A percentile compares a stretch with the other conserved stretches of the same genome.
These are phyloP conservation scores for Scomber colias DNA, from an alignment of 2,113 vertebrate species.

Conservation along the genomic window DNA sequence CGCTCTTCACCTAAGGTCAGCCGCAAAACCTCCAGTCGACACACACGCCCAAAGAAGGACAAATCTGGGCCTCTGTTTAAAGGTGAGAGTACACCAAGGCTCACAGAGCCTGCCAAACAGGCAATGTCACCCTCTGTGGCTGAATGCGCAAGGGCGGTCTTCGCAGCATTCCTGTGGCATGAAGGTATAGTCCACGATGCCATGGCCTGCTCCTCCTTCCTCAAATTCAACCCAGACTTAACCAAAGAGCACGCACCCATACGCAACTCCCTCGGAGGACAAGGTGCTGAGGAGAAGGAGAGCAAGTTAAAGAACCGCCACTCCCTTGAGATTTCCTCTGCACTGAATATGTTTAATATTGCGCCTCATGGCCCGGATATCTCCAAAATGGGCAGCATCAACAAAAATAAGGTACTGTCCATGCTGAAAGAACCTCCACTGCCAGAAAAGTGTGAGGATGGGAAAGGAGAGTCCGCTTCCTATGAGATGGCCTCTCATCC, in stretches of 20 bases:
- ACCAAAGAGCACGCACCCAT: constrained; percentile 98
- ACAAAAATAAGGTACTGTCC: constrained; percentile 98
- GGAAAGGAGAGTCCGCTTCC: constrained; percentile 87
- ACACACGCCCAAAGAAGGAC: constrained; percentile 96
- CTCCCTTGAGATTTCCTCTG: constrained; percentile 97
- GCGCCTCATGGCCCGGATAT: constrained; percentile 97
- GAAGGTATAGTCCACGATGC: constrained; percentile 99
- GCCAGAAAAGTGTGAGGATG: constrained; percentile 96
- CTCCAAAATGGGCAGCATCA: constrained; percentile 99
- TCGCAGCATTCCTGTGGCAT: constrained; percentile 97
- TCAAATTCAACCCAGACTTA: constrained; percentile 98
- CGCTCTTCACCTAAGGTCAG: constrained; percentile 97
- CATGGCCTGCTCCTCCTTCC: constrained; percentile 98
- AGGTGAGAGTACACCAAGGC: constrained; percentile 86
- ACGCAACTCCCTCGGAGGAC: constrained; percentile 91
- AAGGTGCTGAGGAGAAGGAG: constrained; percentile 94
- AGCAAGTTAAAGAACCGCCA: constrained; percentile 97
- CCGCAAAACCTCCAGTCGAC: constrained; percentile 92
- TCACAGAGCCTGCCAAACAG: constrained; percentile 95
- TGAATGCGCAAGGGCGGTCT: constrained; percentile 96
- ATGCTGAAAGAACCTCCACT: constrained; percentile 98
- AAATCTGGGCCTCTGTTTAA: constrained; percentile 96
- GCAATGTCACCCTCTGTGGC: constrained; percentile 99
- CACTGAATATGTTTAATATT: constrained; percentile 98
- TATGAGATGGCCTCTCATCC: constrained; percentile 89